Conservation (phyloP, 2,113 vertebrate species). For the Coracopsis vasa region DNA sequence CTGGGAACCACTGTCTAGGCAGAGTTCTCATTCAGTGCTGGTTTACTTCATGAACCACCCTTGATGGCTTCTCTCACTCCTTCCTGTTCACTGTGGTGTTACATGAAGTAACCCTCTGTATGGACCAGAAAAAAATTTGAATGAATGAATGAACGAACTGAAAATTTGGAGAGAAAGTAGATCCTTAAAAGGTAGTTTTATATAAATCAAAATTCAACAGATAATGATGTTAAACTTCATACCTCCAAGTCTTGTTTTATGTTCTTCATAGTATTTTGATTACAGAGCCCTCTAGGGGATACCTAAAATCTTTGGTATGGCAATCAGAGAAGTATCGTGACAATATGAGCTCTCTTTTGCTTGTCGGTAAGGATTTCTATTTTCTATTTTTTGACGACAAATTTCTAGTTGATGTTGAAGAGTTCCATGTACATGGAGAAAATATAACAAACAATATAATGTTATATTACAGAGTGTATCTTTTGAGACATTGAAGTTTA, state of each 20-base stretch:
- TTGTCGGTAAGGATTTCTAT: constrained; percentile 66
- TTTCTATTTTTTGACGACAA: neutral
- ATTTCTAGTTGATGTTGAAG: neutral
- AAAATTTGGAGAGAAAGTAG: neutral
- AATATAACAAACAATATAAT: neutral
- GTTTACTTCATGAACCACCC: neutral
- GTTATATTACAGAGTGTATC: neutral
- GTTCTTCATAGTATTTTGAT: constrained; percentile 56
- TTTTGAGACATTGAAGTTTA: neutral
- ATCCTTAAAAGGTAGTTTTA: neutral
- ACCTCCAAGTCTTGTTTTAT: neutral
- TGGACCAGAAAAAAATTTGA: neutral
- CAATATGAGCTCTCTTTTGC: constrained; percentile 44
- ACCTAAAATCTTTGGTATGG: constrained; percentile 33
- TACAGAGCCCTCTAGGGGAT: constrained; percentile 36
- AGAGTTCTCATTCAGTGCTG: neutral
- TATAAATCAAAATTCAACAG: neutral
- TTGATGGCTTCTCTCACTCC: neutral
- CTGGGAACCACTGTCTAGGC: neutral
- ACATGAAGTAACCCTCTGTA: neutral
- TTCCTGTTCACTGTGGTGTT: neutral
- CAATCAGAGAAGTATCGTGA: constrained; percentile 62
- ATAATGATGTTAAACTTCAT: neutral
- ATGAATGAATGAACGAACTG: neutral
- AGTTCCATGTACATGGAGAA: neutral